Evolutionary conservation across 2,888 invertebrate genomes (phyloP), one percentile per base, ranked within the genome.

Genomic region (Hyles lineata): DNA sequence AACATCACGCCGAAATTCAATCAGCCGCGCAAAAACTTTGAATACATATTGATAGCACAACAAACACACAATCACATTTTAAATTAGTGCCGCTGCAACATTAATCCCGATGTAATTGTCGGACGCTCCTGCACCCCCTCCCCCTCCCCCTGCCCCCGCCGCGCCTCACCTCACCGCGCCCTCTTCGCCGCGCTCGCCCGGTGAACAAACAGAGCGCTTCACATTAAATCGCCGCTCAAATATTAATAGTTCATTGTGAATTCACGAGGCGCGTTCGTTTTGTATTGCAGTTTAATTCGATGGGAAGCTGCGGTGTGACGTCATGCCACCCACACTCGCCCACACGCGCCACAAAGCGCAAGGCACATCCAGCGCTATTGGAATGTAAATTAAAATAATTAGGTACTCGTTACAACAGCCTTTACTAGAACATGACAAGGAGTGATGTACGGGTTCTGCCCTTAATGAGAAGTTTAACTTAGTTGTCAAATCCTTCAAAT

Each of bases 61-160:
- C 50, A 67, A 67, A 67, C 67, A 67, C 25, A 25, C 60, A 67
- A 67, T 67, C 50, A 50, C 67, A 67, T 67, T 67, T 63, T 67
- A 67, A 67, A 67, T 67, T 67, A 67, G 50, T 50, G 67, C 67
- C 43, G 50, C 50, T 67, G 67, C 67, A 67, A 67, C 23, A 67
- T 67, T 67, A 67, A 67, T 67, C 67, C 67, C 43, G 23, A 67
- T 50, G 50, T 67, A 67, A 67, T 67, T 67, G 67, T 67, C 63
- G 63, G 63, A 35, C n/a, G 29, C 17, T 61, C 15, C 60, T 25
- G 11, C 0, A 11, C 15, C 9, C 32, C 32, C 32, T 2, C 4
- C 25, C 15, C 25, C 25, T 11, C 7, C 23, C 21, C 11, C 21
- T 1, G 0, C 11, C 23, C n/a, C 1, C 21, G 15, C 21, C 43